Base-by-base conservation (phyloP, 2,888 invertebrate species). In the Lasioglossum villosulum region DNA sequence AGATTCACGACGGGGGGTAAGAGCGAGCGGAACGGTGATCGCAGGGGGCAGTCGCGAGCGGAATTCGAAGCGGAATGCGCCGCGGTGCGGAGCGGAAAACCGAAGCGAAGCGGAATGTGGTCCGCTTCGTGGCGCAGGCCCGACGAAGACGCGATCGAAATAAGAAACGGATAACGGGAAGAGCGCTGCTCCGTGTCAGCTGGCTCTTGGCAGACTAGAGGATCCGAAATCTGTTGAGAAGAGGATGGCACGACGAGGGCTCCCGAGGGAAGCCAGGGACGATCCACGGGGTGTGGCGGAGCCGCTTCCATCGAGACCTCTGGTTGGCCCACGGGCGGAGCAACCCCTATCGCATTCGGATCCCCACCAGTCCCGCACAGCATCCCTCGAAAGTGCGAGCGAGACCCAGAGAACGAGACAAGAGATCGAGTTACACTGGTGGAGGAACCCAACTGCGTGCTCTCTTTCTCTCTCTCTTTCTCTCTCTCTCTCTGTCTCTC, bases 301-400 rank as follows among this genome's bases (percentile, higher is more conserved):
- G 86, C 89, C 90, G 92, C 91, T 92, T 91, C 92, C 91, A 93
- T 89, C 94, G 92, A 92, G 92, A 92, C 76, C 90, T 92, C 94
- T 94, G 95, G 95, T 95, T 95, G 95, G 95, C 92, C 91, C 94
- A 93, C 94, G 92, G 95, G 95, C 95, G 95, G 95, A 94, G 95
- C 95, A 91, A 95, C 94, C 95, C 95, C 94, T 94, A 93, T 93
- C 93, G 91, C 92, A 90, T 91, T 89, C 86, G 78, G 82, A 76
- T 85, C 87, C 87, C 90, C 90, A 89, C 86, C 91, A 91, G 81
- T 74, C 85, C 75, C 42, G 85, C 88, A 83, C 93, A 94, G 94
- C 93, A 94, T 94, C 94, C 93, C 92, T 91, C 88, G 89, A 75
- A 78, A 86, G 86, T 79, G 86, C 72, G 89, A 88, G 81, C 79